Evolutionary conservation across 2,113 vertebrate genomes (phyloP).

Genomic region (Cervus canadensis): DNA sequence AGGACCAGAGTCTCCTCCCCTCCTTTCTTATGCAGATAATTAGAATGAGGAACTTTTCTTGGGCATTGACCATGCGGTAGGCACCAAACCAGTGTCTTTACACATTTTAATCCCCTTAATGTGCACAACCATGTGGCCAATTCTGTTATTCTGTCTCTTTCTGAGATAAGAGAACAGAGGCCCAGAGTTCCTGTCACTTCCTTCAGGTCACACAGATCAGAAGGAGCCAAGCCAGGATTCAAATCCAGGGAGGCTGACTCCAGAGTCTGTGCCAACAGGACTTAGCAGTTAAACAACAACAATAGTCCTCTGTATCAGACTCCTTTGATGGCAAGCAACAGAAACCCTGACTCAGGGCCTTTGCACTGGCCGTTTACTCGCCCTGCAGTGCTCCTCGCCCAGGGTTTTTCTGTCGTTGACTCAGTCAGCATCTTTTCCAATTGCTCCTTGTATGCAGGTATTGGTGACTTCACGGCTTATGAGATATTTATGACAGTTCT

Average conservation of each 20-base stretch:
- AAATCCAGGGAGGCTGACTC: not conserved
- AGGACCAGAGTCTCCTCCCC: not conserved
- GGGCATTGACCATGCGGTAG: not conserved
- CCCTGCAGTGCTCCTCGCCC: not conserved
- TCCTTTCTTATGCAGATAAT: not conserved
- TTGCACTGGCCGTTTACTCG: not conserved
- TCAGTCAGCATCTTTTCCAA: not conserved
- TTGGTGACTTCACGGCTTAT: not conserved
- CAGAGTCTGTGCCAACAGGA: not conserved
- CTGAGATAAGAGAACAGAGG: not conserved
- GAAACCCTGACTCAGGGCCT: not conserved
- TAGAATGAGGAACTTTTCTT: not conserved
- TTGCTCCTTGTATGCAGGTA: not conserved
- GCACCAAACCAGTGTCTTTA: not conserved
- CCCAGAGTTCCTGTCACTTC: not conserved
- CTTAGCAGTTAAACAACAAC: not conserved
- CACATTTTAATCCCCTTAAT: not conserved
- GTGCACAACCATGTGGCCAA: too few species aligned
- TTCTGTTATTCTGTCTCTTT: not conserved
- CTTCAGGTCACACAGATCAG: not conserved
- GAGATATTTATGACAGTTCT: not conserved
- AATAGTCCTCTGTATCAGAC: not conserved
- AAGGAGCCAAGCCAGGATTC: not conserved
- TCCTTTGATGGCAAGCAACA: not conserved
- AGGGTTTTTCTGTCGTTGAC: not conserved